A percentile compares a stretch with the other conserved stretches of the same genome.
phyloP scores from a whole-genome alignment of 2,797 vertebrate genomes.

The Anguilla marmorata region DNA sequence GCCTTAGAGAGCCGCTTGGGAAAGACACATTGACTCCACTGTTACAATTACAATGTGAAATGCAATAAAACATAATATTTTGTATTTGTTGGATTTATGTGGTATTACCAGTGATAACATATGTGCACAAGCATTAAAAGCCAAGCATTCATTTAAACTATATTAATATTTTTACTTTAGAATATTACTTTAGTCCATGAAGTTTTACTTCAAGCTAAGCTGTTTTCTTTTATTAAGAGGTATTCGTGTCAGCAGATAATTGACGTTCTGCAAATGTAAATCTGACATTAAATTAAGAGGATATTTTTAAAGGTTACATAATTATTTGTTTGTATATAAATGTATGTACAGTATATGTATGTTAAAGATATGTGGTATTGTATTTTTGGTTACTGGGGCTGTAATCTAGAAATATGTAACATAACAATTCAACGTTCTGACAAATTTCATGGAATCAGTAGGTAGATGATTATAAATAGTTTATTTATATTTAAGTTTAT shows the following conservation, averaged over 20 bases:
- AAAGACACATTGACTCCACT: conserved; percentile 68
- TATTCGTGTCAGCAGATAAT: conserved; percentile 23
- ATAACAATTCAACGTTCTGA: background rate
- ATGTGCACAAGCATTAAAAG: conserved; percentile 69
- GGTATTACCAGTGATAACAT: conserved; percentile 77
- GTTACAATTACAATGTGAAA: conserved; percentile 71
- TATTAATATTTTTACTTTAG: conserved; percentile 10
- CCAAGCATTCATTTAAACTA: conserved; percentile 72
- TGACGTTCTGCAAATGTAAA: background rate
- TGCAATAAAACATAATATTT: conserved; percentile 71
- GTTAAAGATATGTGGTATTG: background rate
- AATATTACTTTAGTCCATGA: conserved; percentile 68
- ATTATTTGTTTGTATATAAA: background rate
- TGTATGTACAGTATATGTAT: background rate
- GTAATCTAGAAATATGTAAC: background rate
- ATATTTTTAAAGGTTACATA: background rate
- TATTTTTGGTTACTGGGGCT: background rate
- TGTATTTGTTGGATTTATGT: conserved; percentile 77
- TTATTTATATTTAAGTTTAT: background rate
- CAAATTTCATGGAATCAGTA: background rate
- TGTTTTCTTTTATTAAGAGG: conserved; percentile 39
- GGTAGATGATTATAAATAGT: background rate
- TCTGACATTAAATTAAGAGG: background rate
- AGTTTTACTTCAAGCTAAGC: conserved; percentile 36
- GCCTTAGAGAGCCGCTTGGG: conserved; percentile 54